These are phyloP conservation scores for Habroteleia sp. DNA, from an alignment of 2,888 invertebrate genomes.

Conservation along the genomic window DNA sequence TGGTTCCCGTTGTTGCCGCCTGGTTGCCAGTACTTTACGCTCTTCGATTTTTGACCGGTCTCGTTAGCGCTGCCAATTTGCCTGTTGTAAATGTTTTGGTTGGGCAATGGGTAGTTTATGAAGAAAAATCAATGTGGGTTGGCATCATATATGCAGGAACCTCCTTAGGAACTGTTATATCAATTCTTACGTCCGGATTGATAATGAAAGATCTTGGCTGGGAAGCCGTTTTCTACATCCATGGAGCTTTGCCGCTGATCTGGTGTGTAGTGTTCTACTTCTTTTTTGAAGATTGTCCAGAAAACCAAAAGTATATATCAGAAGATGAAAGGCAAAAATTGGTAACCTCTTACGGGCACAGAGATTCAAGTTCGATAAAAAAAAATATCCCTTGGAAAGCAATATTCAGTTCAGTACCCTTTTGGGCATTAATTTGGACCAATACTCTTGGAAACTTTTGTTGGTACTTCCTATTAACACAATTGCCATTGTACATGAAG, in stretches of 20 bases:
- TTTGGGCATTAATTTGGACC: conserved; percentile 80
- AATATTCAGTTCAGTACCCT: conserved; percentile 81
- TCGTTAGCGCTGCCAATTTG: conserved; percentile 76
- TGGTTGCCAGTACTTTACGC: conserved; percentile 65
- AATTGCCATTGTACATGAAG: conserved; percentile 82
- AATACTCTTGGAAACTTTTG: conserved; percentile 82
- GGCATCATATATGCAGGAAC: conserved; percentile 78
- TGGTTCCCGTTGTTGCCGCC: conserved; percentile 71
- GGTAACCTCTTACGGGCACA: conserved; percentile 76
- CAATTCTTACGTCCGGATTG: conserved; percentile 75
- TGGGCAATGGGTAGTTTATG: conserved; percentile 78
- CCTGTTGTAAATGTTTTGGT: conserved; percentile 78
- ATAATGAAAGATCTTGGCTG: conserved; percentile 73
- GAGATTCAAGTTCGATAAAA: conserved; percentile 63
- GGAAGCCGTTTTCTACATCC: conserved; percentile 77
- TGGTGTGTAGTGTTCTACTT: conserved; percentile 73
- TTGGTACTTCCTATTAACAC: conserved; percentile 82
- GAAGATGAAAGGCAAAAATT: conserved; percentile 77
- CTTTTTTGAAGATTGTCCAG: conserved; percentile 79
- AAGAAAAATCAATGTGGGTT: conserved; percentile 77
- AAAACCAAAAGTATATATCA: conserved; percentile 77
- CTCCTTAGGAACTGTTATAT: conserved; percentile 78
- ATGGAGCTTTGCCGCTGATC: conserved; percentile 74
- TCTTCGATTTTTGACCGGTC: conserved; percentile 74
- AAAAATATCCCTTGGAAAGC: conserved; percentile 79